A percentile compares a stretch with the other conserved stretches of the same genome.
Conservation (phyloP, 2,888 invertebrate species). For the Sinodicranocentrus sp. region DNA sequence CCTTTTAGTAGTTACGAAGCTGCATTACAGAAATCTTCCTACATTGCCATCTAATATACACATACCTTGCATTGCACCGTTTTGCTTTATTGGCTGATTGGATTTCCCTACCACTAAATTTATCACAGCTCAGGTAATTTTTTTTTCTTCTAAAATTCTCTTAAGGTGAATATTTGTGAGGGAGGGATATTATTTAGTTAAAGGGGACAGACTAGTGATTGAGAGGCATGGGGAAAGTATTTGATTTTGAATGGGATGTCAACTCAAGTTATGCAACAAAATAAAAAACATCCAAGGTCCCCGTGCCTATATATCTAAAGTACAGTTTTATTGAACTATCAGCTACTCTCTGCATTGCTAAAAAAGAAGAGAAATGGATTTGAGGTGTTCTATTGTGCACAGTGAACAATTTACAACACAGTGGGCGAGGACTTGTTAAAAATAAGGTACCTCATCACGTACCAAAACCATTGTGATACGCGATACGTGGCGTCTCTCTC, state of each 20-base stretch:
- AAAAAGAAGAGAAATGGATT: not conserved
- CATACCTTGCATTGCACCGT: not conserved
- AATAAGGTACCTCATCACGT: conserved; percentile 9
- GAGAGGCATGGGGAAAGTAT: not conserved
- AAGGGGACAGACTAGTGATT: too few relatives aligned
- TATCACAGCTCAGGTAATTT: too few relatives aligned
- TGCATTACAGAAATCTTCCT: not conserved
- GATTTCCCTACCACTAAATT: too few relatives aligned
- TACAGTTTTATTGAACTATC: too few relatives aligned
- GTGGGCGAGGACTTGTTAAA: conserved; percentile 22
- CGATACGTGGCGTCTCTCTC: not conserved
- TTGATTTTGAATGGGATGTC: not conserved
- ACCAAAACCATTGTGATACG: too few relatives aligned
- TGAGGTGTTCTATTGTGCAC: not conserved
- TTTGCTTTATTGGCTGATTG: too few relatives aligned
- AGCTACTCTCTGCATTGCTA: too few relatives aligned
- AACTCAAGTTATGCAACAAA: not conserved
- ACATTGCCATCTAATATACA: not conserved
- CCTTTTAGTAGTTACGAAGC: not conserved
- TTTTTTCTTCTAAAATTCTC: too few relatives aligned
- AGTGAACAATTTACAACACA: not conserved
- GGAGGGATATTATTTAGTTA: too few relatives aligned
- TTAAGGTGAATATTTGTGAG: too few relatives aligned
- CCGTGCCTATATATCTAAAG: too few relatives aligned
- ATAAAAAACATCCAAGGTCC: not conserved